phyloP scores from a whole-genome alignment of 2,113 vertebrate species.

The Ancistrus triradiatus region DNA sequence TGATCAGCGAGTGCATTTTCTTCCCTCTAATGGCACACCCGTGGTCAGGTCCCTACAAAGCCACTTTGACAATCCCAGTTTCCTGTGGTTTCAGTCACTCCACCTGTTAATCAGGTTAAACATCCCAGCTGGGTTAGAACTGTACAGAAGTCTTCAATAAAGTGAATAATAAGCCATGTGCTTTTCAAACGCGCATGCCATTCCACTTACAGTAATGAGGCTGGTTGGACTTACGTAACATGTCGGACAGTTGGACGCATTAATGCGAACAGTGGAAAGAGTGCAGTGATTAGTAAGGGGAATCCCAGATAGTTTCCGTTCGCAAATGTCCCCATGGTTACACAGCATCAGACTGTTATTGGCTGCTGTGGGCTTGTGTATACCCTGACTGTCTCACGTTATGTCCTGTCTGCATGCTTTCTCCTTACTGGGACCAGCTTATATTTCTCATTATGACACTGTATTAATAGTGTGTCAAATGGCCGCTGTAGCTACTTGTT shows the following conservation, averaged over 20 bases:
- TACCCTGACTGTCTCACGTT: constrained; percentile 26
- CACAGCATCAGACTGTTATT: constrained; percentile 23
- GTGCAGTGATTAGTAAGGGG: constrained; percentile 15
- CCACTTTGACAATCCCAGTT: neutral
- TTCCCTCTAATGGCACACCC: too few relatives aligned
- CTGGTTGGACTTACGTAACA: too few relatives aligned
- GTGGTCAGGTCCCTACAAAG: too few relatives aligned
- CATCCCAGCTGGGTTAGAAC: constrained; percentile 5
- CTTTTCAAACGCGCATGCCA: too few relatives aligned
- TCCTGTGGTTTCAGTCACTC: neutral
- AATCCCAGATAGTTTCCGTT: constrained; percentile 37
- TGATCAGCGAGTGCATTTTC: too few relatives aligned
- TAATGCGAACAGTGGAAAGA: constrained; percentile 50
- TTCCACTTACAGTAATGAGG: too few relatives aligned
- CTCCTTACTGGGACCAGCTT: constrained; percentile 39
- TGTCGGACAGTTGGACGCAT: too few relatives aligned
- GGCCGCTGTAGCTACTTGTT: constrained; percentile 6
- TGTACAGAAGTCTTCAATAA: too few relatives aligned
- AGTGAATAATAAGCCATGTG: too few relatives aligned
- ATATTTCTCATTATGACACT: constrained; percentile 45
- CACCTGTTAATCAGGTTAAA: neutral
- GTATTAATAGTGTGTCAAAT: constrained; percentile 34
- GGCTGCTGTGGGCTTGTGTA: neutral
- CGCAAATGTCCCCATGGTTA: constrained; percentile 32
- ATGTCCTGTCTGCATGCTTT: constrained; percentile 26